phyloP scores from a whole-genome alignment of 2,797 vertebrate genomes.

The Falco berigora region DNA sequence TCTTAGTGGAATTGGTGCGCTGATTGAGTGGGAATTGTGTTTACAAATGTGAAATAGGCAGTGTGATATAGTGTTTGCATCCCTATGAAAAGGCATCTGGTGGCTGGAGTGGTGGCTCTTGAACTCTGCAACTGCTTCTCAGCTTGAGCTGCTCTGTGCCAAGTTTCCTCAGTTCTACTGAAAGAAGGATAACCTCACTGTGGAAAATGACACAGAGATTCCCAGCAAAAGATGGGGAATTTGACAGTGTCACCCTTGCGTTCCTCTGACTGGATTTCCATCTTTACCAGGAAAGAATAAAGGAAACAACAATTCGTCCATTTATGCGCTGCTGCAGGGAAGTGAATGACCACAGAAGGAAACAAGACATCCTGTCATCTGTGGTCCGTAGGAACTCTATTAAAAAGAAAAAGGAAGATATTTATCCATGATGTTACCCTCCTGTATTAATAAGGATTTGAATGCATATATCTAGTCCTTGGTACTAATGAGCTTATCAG shows the following conservation, averaged over 20 bases:
- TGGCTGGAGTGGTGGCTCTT: neutral
- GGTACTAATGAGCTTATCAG: slow-evolving; percentile 53
- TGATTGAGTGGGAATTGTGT: neutral
- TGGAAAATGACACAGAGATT: neutral
- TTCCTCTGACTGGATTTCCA: neutral
- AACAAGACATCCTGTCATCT: neutral
- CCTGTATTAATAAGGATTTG: neutral
- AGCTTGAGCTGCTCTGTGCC: neutral
- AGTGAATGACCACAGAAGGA: neutral
- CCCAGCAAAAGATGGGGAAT: neutral
- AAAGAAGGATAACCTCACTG: neutral
- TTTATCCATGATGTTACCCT: neutral
- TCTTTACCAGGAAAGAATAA: neutral
- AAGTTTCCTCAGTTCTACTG: neutral
- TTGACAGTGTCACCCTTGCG: neutral
- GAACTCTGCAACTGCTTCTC: neutral
- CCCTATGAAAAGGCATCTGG: neutral
- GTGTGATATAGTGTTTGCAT: neutral
- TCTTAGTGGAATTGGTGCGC: neutral
- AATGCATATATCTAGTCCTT: neutral
- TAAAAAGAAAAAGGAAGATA: neutral
- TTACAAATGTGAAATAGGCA: neutral
- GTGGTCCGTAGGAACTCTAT: neutral
- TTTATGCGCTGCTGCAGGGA: neutral
- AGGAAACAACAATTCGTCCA: neutral